These are phyloP conservation scores for Pangasius djambal DNA, from an alignment of 2,797 vertebrate genomes.

Conservation along the genomic window DNA sequence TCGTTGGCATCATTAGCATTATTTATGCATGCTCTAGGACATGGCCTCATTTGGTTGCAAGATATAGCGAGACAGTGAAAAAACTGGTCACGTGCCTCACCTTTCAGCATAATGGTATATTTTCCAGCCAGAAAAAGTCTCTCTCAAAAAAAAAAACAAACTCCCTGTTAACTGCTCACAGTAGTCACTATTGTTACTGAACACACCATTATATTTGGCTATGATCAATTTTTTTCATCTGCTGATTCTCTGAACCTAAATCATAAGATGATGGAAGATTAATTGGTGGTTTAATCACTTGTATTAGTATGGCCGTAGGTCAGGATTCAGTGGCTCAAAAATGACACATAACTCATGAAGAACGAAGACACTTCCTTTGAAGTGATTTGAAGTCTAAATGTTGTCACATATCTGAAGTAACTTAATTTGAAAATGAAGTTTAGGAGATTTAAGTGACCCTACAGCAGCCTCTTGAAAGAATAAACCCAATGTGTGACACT, in stretches of 20 bases:
- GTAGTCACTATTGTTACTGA: not conserved
- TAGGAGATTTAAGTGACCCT: slow-evolving; percentile 37
- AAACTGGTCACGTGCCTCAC: not conserved
- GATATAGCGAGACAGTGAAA: slow-evolving; percentile 31
- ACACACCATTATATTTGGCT: not conserved
- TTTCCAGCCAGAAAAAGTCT: not conserved
- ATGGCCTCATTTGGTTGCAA: slow-evolving; percentile 59
- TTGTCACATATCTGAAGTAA: not conserved
- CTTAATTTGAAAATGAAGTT: not conserved
- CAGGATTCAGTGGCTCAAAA: not conserved
- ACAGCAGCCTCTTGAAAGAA: slow-evolving; percentile 44
- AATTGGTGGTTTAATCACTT: not conserved
- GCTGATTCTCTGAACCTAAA: not conserved
- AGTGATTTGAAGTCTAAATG: not conserved
- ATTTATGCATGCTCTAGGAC: slow-evolving; percentile 71
- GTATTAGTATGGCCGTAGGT: not conserved
- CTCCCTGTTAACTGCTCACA: not conserved
- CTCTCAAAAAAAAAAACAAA: not conserved
- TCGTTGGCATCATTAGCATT: slow-evolving; percentile 71
- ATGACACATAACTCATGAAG: not conserved
- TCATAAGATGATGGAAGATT: not conserved
- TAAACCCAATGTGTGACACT: slow-evolving; percentile 54
- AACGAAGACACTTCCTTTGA: not conserved
- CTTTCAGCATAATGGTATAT: slow-evolving; percentile 31
- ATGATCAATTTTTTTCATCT: not conserved